A percentile compares a stretch with the other conserved stretches of the same genome.
Conservation (phyloP, 2,113 vertebrate species). For the Sinocyclocheilus rhinocerous region DNA sequence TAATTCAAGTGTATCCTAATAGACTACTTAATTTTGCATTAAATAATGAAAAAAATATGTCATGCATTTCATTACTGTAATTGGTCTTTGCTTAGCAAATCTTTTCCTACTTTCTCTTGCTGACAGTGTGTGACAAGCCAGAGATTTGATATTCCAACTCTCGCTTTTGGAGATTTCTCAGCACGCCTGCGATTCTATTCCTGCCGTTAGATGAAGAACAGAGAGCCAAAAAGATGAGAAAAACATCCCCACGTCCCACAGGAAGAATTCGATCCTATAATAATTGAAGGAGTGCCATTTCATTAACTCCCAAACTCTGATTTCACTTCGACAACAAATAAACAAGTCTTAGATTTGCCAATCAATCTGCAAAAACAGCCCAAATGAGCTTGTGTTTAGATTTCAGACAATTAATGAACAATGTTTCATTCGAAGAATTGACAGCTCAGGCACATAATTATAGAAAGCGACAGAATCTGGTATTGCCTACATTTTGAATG, state of each 20-base stretch:
- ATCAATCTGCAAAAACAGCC: neutral
- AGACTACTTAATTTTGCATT: conserved; percentile 59
- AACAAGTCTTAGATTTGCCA: neutral
- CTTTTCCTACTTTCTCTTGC: conserved; percentile 45
- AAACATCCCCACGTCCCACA: neutral
- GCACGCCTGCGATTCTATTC: neutral
- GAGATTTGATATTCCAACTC: neutral
- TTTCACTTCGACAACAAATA: neutral
- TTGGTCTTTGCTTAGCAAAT: conserved; percentile 57
- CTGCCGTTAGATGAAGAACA: neutral
- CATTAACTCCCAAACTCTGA: neutral
- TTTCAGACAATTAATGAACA: neutral
- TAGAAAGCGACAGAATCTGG: neutral
- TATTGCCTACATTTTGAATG: neutral
- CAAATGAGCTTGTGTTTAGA: neutral
- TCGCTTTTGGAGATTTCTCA: neutral
- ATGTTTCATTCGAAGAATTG: neutral
- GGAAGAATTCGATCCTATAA: neutral
- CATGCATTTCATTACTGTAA: conserved; percentile 59
- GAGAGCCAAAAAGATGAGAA: neutral
- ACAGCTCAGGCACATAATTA: neutral
- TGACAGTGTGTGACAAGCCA: conserved; percentile 27
- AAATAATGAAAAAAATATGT: conserved; percentile 54
- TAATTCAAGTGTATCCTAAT: conserved; percentile 55
- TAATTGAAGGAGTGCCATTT: conserved; percentile 1